phyloP scores from a whole-genome alignment of 2,888 invertebrate species.

The Lithophane socia region DNA sequence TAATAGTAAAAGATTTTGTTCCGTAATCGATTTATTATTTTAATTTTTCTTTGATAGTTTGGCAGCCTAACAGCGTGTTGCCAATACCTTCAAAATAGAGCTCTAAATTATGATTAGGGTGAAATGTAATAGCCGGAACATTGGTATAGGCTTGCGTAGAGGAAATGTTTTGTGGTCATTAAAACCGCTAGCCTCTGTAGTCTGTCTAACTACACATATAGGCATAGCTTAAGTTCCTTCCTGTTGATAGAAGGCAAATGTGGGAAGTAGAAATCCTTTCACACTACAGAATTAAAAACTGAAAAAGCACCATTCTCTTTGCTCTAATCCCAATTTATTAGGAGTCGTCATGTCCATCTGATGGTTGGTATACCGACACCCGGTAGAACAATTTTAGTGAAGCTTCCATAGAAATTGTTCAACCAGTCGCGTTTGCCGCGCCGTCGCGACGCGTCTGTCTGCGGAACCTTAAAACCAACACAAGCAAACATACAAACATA shows the following conservation, averaged over 20 bases:
- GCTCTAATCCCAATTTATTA: not conserved
- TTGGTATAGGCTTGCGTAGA: not conserved
- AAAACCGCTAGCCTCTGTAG: constrained; percentile 17
- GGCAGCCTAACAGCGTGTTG: too few relatives aligned
- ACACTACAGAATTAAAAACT: not conserved
- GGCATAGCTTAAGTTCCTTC: not conserved
- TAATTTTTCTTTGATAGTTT: not conserved
- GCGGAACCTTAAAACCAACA: not conserved
- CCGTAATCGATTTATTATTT: constrained; percentile 21
- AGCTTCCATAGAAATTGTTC: too few relatives aligned
- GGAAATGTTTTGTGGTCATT: constrained; percentile 18
- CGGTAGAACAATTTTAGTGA: too few relatives aligned
- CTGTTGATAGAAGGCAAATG: not conserved
- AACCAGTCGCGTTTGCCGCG: too few relatives aligned
- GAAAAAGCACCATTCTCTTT: not conserved
- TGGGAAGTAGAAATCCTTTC: not conserved
- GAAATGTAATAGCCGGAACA: not conserved
- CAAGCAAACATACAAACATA: not conserved
- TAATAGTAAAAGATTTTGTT: not conserved
- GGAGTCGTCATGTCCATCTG: not conserved
- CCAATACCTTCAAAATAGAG: not conserved
- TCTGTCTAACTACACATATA: too few relatives aligned
- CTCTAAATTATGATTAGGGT: not conserved
- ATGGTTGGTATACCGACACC: too few relatives aligned
- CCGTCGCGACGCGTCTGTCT: too few relatives aligned